phyloP scores from a whole-genome alignment of 2,113 vertebrate genomes.

The Mobula birostris region DNA sequence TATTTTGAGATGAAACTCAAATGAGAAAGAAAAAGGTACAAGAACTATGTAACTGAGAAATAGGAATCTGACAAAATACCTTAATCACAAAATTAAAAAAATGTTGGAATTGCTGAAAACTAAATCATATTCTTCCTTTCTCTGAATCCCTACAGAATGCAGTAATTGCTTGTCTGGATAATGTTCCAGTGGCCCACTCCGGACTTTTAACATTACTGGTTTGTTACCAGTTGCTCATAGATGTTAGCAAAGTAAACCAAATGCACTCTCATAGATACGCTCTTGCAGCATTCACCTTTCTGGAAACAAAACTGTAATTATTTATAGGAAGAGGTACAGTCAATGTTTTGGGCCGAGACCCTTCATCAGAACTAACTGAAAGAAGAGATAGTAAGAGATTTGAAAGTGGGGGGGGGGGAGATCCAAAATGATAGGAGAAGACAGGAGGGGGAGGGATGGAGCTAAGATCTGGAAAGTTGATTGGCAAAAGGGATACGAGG shows the following conservation, averaged over 20 bases:
- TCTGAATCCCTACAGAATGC: neutral
- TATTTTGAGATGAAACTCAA: neutral
- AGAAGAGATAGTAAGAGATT: no score
- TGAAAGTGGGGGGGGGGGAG: no score
- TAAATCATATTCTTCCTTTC: neutral
- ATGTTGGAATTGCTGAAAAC: neutral
- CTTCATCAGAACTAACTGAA: no score
- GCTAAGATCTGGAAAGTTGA: no score
- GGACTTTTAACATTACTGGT: neutral
- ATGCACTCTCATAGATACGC: neutral
- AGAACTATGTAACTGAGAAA: neutral
- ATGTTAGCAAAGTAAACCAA: neutral
- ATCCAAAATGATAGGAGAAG: no score
- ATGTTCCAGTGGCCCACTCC: neutral
- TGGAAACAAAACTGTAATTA: neutral
- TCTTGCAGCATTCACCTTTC: neutral
- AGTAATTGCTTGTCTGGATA: neutral
- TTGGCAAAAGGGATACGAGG: no score
- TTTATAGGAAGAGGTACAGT: neutral
- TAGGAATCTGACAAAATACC: neutral
- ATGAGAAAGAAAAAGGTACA: neutral
- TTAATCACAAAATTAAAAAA: neutral
- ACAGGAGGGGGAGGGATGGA: no score
- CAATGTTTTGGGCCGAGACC: no score
- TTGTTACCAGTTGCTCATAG: neutral